These are phyloP conservation scores for Agonopterix alstromeriana DNA, from an alignment of 2,888 invertebrate species.

Conservation along the genomic window DNA sequence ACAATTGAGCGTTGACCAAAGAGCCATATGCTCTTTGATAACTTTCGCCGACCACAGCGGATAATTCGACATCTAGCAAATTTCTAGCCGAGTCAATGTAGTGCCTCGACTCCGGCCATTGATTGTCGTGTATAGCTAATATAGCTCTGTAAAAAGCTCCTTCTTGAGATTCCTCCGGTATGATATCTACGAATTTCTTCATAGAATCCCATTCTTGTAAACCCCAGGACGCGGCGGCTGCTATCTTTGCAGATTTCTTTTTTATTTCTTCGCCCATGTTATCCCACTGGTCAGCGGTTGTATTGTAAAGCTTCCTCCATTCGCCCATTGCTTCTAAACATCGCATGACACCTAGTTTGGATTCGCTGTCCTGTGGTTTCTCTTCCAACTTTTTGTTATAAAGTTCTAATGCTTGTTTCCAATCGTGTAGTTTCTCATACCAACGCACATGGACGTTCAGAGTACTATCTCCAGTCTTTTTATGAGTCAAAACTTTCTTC, in stretches of 20 bases:
- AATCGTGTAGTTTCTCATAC: conserved; percentile 99
- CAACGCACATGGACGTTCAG: conserved; percentile 84
- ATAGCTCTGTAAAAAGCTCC: conserved; percentile 97
- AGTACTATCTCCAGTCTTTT: conserved; percentile 79
- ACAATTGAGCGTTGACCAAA: conserved; percentile 97
- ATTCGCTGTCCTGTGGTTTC: conserved; percentile 83
- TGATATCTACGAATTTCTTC: conserved; percentile 91
- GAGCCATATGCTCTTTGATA: conserved; percentile 96
- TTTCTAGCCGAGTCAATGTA: conserved; percentile 95
- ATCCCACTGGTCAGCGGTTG: conserved; percentile 81
- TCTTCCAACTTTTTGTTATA: conserved; percentile 87
- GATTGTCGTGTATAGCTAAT: conserved; percentile 89
- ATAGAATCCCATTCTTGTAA: conserved; percentile 95
- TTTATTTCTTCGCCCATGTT: conserved; percentile 68
- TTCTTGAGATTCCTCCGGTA: conserved; percentile 94
- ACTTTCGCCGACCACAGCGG: conserved; percentile 96
- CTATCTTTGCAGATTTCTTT: conserved; percentile 88
- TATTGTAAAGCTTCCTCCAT: conserved; percentile 92
- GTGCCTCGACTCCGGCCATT: conserved; percentile 82
- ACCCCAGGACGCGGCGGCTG: conserved; percentile 97
- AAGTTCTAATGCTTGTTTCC: conserved; percentile 95
- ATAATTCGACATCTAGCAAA: conserved; percentile 94
- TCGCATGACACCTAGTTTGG: conserved; percentile 96
- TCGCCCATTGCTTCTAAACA: conserved; percentile 97
- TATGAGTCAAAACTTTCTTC: conserved; percentile 89